Conservation (phyloP, 2,113 vertebrate species). For the Anarrhichthys ocellatus region DNA sequence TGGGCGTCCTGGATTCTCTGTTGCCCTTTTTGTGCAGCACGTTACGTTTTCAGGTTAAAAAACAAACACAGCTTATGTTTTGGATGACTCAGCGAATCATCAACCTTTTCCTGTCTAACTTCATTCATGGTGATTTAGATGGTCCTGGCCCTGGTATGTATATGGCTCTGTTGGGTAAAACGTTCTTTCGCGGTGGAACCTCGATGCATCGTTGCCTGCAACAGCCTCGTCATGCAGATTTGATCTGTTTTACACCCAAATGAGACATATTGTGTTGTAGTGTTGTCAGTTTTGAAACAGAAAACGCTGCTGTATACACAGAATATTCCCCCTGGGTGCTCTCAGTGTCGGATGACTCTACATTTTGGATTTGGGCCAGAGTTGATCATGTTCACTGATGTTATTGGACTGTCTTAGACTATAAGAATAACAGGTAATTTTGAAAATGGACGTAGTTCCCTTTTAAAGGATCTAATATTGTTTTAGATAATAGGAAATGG, state of each 20-base stretch:
- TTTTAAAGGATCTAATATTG: background rate
- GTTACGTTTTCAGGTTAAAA: background rate
- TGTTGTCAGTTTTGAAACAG: background rate
- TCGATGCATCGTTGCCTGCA: too few species aligned
- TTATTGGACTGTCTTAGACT: background rate
- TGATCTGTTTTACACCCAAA: too few species aligned
- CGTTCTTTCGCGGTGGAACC: too few species aligned
- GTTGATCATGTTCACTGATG: too few species aligned
- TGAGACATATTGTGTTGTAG: background rate
- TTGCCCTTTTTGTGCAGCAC: background rate
- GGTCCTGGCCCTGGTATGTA: too few species aligned
- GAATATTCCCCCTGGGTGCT: background rate
- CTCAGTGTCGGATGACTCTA: background rate
- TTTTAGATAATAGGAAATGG: too few species aligned
- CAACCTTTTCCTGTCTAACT: background rate
- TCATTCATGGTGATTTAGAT: too few species aligned
- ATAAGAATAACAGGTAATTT: too few species aligned
- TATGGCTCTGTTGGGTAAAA: too few species aligned
- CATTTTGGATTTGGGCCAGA: background rate
- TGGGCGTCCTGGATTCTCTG: background rate
- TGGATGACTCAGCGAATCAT: background rate
- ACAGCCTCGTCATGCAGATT: too few species aligned
- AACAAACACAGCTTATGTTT: background rate
- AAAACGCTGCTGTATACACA: background rate
- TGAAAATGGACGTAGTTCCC: too few species aligned